Evolutionary conservation across 2,797 vertebrate species (phyloP), one percentile per base, ranked within the genome.

Genomic region (Fratercula arctica): DNA sequence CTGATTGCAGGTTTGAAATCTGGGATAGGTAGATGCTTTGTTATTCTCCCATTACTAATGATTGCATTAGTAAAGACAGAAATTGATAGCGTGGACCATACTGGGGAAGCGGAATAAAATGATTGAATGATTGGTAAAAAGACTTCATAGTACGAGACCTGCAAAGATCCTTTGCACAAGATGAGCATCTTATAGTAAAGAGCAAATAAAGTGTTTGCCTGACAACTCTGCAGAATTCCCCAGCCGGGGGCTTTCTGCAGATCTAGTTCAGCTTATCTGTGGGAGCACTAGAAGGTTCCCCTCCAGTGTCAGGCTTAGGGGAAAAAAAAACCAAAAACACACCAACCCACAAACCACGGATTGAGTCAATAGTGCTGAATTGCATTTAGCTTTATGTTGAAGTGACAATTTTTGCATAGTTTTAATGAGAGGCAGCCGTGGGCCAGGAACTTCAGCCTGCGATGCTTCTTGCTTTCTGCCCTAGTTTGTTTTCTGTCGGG

Each of bases 1-100:
- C 85, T 96, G 93, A 96, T 93, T 92, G 91, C 94, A 87, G 87
- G 91, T 96, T 96, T 95, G 93, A 94, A 90, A 88, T 92, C 85
- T 33, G 23, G 6, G n/a, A 59, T 75, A 86, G n/a, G 57, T 75
- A 86, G 91, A 78, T 90, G 84, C 68, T 92, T 94, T 92, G 84
- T 97, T 97, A 46, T 67, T 90, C 78, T 76, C 84, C 79, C 68
- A 54, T 97, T 92, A 64, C 90, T 90, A 96, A 87, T 26, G 81
- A 94, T 92, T 95, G 90, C 91, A 59, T 88, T 77, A 90, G 41
- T 91, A 83, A 92, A 70, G 88, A 87, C 87, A 79, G 84, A 90
- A 96, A 96, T 97, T 60, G 11, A 94, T 97, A 82, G 39, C 48
- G 68, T 96, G 96, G 50, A 93, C 91, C 91, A 29, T 93, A 24